A percentile compares a stretch with the other conserved stretches of the same genome.
These are phyloP conservation scores for Porites australiensis DNA, from an alignment of 64 coral and sea anemone genomes.

Conservation along the genomic window DNA sequence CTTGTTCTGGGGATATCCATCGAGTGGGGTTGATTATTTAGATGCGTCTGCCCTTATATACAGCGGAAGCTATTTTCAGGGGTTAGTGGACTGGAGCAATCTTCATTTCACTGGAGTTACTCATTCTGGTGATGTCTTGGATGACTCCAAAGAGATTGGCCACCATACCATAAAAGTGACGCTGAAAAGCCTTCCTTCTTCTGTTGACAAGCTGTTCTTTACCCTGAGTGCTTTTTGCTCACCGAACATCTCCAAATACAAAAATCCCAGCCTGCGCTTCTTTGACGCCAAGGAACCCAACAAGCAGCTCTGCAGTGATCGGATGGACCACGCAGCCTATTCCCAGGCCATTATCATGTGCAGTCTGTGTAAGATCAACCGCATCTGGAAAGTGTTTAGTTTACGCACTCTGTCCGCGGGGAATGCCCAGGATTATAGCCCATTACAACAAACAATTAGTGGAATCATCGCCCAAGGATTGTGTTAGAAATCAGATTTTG, in stretches of 20 bases:
- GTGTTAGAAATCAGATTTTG: neutral
- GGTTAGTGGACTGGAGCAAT: slow-evolving; percentile 49
- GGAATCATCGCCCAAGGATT: slow-evolving; percentile 30
- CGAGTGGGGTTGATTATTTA: slow-evolving; percentile 54
- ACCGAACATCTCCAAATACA: slow-evolving; percentile 96
- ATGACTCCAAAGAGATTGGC: slow-evolving; percentile 36
- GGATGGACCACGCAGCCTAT: slow-evolving; percentile 84
- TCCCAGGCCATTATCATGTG: slow-evolving; percentile 96
- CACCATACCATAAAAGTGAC: slow-evolving; percentile 91
- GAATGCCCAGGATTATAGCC: slow-evolving; percentile 75
- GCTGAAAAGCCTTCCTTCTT: slow-evolving; percentile 73
- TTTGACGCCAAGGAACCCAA: slow-evolving; percentile 86
- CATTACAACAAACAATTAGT: slow-evolving; percentile 46
- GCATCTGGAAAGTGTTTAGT: slow-evolving; percentile 79
- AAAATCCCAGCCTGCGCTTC: slow-evolving; percentile 84
- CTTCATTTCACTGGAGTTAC: neutral
- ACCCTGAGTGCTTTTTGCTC: slow-evolving; percentile 91
- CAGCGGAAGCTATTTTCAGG: slow-evolving; percentile 60
- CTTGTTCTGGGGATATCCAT: slow-evolving; percentile 92
- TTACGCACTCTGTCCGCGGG: slow-evolving; percentile 42
- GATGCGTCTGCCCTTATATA: slow-evolving; percentile 97
- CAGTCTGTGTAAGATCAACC: slow-evolving; percentile 65
- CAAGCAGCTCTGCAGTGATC: slow-evolving; percentile 92
- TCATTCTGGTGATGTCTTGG: slow-evolving; percentile 97
- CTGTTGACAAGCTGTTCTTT: slow-evolving; percentile 92